phyloP scores from a whole-genome alignment of 2,797 vertebrate genomes.

The Ambastaia sidthimunki region DNA sequence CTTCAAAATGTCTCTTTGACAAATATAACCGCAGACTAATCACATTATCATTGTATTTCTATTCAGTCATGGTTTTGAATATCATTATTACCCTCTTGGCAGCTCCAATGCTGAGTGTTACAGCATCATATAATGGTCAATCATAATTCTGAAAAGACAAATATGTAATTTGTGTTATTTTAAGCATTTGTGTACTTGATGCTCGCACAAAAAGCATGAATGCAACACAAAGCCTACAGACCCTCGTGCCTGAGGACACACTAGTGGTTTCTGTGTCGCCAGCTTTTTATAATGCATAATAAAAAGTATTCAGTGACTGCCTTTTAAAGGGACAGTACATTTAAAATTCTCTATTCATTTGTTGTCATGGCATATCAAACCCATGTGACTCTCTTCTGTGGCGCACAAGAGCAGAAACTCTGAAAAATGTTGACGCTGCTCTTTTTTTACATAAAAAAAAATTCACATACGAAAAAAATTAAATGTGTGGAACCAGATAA shows the following conservation, averaged over 20 bases:
- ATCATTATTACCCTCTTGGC: slow-evolving; percentile 1
- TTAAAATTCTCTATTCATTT: neutral
- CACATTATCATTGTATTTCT: slow-evolving; percentile 15
- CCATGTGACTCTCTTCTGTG: neutral
- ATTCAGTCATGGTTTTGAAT: neutral
- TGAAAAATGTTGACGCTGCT: neutral
- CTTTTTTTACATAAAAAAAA: neutral
- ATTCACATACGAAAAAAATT: too few species aligned
- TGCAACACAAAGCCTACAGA: too few species aligned
- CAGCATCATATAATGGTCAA: neutral
- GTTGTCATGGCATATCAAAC: too few species aligned
- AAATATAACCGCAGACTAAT: slow-evolving; percentile 16
- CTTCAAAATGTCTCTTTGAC: slow-evolving; percentile 7
- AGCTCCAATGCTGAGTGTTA: neutral
- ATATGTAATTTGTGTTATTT: neutral
- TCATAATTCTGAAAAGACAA: neutral
- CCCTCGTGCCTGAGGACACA: too few species aligned
- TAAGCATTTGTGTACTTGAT: neutral
- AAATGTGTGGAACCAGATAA: too few species aligned
- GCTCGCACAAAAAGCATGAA: too few species aligned
- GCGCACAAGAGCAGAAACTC: neutral
- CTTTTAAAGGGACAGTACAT: neutral
- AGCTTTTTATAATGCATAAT: neutral
- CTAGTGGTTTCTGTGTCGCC: neutral
- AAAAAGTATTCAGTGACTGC: neutral